Conservation (phyloP, 1,140 invertebrate species). For the Odontomachus brunneus region DNA sequence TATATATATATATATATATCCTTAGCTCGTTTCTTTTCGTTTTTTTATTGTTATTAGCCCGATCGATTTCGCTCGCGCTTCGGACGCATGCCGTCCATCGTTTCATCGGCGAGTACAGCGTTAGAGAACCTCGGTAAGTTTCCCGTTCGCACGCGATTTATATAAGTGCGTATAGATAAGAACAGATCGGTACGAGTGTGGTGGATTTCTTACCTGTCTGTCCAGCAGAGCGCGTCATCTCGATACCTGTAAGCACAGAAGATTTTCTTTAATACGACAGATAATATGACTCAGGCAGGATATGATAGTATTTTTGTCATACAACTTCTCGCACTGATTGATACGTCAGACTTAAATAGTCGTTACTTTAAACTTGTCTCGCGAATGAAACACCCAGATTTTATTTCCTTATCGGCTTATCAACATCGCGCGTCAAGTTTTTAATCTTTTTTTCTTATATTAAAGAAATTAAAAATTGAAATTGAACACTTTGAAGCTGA, state of each 20-base stretch:
- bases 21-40: conserved; percentile 54
- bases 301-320: too few species aligned
- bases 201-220: conserved; percentile 88
- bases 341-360: too few species aligned
- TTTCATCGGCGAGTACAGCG: background rate
- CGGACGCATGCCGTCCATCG: background rate
- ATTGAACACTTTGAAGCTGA: too few species aligned
- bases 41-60: conserved; percentile 65
- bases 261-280: conserved; percentile 31
- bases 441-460: too few species aligned
- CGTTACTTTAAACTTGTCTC: too few species aligned
- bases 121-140: background rate
- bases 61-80: conserved; percentile 34
- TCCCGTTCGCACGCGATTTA: conserved; percentile 2
- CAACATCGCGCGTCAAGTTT: too few species aligned
- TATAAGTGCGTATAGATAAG: background rate
- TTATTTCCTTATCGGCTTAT: too few species aligned
- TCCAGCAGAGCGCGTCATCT: conserved; percentile 91
- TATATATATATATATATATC: too few species aligned
- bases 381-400: too few species aligned
- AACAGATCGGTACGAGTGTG: background rate
- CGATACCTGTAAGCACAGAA: conserved; percentile 88
- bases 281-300: background rate
- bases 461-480: too few species aligned
- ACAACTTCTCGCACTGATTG: too few species aligned